Percentiles rank a stretch among this genome's conserved stretches.
These are phyloP conservation scores for Gnathonemus echidnorhynchus DNA, from an alignment of 2,113 vertebrate genomes.

Conservation along the genomic window DNA sequence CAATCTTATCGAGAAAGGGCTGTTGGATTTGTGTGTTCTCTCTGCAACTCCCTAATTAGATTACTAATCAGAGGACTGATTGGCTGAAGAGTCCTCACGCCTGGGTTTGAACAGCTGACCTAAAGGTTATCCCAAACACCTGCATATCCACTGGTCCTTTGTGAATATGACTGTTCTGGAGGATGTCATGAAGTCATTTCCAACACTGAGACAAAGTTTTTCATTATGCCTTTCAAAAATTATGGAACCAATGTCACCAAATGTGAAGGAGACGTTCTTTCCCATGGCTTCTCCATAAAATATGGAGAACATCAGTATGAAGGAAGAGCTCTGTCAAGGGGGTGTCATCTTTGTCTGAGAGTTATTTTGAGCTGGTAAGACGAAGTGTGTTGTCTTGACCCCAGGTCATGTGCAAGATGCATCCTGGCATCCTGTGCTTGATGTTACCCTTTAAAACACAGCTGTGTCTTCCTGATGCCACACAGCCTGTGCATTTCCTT, in stretches of 20 bases:
- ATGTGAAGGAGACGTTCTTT: not conserved
- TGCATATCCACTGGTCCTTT: not conserved
- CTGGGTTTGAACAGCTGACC: not conserved
- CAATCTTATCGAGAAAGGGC: no score
- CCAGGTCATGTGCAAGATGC: not conserved
- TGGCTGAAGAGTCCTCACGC: not conserved
- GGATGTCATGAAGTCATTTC: not conserved
- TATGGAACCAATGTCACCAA: not conserved
- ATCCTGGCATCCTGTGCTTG: not conserved
- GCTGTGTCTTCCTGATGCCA: not conserved
- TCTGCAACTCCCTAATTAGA: not conserved
- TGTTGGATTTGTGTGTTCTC: not conserved
- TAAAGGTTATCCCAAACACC: not conserved
- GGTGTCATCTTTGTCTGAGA: not conserved
- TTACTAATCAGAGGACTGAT: not conserved
- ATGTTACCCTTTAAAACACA: not conserved
- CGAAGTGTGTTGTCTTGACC: not conserved
- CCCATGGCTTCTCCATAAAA: not conserved
- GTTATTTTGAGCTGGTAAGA: not conserved
- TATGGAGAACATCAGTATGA: not conserved
- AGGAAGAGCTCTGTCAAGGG: not conserved
- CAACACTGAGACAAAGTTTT: not conserved
- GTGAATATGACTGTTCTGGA: not conserved
- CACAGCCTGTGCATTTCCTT: not conserved
- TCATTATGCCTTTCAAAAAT: not conserved